phyloP scores from a whole-genome alignment of 2,888 invertebrate species.

The Chrysodeixis includens region DNA sequence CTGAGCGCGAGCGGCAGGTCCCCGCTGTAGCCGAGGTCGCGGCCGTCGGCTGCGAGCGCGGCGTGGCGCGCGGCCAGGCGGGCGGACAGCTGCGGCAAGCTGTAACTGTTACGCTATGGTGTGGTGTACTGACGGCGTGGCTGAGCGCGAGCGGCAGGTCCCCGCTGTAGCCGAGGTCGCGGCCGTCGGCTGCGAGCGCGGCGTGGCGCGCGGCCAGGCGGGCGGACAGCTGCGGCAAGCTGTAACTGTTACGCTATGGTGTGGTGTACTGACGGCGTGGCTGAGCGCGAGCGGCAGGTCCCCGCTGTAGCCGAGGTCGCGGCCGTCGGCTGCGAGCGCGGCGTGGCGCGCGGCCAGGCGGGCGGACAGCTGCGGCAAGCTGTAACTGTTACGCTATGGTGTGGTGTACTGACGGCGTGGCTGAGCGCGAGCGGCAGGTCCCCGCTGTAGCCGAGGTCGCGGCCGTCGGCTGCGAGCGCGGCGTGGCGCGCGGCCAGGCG shows the following conservation, averaged over 20 bases:
- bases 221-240: too few relatives aligned
- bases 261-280: constrained; percentile 76
- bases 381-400: too few relatives aligned
- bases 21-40: constrained; percentile 95
- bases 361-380: too few relatives aligned
- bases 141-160: constrained; percentile 92
- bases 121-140: constrained; percentile 76
- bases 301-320: constrained; percentile 95
- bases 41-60: constrained; percentile 88
- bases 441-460: constrained; percentile 95
- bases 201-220: constrained; percentile 82
- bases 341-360: constrained; percentile 82
- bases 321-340: constrained; percentile 88
- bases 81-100: too few relatives aligned
- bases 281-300: constrained; percentile 92
- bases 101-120: too few relatives aligned
- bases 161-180: constrained; percentile 95
- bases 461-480: constrained; percentile 88
- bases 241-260: too few relatives aligned
- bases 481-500: constrained; percentile 82
- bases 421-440: constrained; percentile 92
- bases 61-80: constrained; percentile 82
- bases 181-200: constrained; percentile 88
- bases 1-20: constrained; percentile 92
- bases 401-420: constrained; percentile 76